Evolutionary conservation across 2,113 vertebrate genomes (phyloP).

Genomic region (Ailurus styani): DNA sequence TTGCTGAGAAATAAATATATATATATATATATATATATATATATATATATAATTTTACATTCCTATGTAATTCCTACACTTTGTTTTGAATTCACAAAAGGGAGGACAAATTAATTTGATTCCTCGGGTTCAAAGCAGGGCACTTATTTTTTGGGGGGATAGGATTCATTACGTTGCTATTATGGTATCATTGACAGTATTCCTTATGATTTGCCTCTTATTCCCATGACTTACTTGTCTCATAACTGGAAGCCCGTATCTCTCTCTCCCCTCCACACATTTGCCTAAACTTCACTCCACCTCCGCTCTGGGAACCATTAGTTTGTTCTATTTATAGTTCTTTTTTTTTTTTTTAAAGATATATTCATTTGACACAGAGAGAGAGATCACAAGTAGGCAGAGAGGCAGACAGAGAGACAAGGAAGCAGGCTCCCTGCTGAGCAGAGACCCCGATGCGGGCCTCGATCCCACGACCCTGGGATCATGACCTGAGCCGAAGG

Average conservation of each 20-base stretch:
- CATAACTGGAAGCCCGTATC: background rate
- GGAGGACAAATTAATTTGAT: background rate
- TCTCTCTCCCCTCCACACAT: background rate
- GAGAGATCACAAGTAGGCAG: too few relatives aligned
- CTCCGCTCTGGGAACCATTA: background rate
- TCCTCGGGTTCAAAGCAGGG: background rate
- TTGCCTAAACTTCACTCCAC: background rate
- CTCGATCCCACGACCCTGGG: too few relatives aligned
- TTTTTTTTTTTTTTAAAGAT: too few relatives aligned
- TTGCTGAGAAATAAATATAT: too few relatives aligned
- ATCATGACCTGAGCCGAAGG: too few relatives aligned
- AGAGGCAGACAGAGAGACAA: too few relatives aligned
- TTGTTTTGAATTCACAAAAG: background rate
- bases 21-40: too few relatives aligned
- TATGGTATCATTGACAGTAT: background rate
- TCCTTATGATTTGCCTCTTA: background rate
- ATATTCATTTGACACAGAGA: too few relatives aligned
- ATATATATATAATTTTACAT: background rate
- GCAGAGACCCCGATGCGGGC: too few relatives aligned
- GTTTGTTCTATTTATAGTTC: background rate
- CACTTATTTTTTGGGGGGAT: too few relatives aligned
- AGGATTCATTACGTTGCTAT: background rate
- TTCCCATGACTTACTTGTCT: background rate
- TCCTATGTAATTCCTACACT: background rate
- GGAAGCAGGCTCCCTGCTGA: too few relatives aligned